Evolutionary conservation across 2,888 invertebrate genomes (phyloP), one percentile per base, ranked within the genome.

Genomic region (Drosophila emarginata): DNA sequence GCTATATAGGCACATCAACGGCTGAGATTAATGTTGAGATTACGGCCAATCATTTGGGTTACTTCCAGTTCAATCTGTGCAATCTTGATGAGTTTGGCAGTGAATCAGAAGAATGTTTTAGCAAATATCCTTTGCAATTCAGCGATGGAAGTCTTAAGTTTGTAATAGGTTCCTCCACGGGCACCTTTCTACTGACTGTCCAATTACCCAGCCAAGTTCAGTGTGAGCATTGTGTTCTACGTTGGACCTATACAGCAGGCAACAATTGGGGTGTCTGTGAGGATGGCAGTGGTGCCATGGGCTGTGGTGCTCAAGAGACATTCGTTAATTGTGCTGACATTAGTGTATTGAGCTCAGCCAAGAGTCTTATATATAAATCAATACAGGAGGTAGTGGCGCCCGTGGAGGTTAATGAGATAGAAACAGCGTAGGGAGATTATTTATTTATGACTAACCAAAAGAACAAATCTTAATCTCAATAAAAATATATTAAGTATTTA

Each of bases 101-200:
- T 1, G 94, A 94, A 78, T 92, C 92, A 0, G 93, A 94, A 37
- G 91, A 89, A 0, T 94, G 94, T 70, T 94, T 94, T 73, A 73
- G 89, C 0, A 80, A 90, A 37, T 70, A 93, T 75, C 90, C 80
- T 0, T 64, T 94, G 14, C 64, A 69, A 9, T 78, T 91, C 21
- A 77, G 78, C 6, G 89, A 91, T 63, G 92, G 91, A 32, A 84
- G 79, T 39, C 61, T 74, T 2, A 81, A 80, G 37, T 65, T 77
- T 3, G 73, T 87, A 52, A 78, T 90, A 52, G 76, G 78, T 5
- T 74, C 65, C 9, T 52, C 64, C 2, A 65, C 62, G 0, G 91
- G 91, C 3, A 74, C 72, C 37, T 90, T 89, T 11, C 23, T 51
- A 9, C 4, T 58, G 4, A 53, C 11, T 11, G 2, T 86, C 0